phyloP scores from a whole-genome alignment of 2,113 vertebrate genomes.

The Oncorhynchus clarkii region DNA sequence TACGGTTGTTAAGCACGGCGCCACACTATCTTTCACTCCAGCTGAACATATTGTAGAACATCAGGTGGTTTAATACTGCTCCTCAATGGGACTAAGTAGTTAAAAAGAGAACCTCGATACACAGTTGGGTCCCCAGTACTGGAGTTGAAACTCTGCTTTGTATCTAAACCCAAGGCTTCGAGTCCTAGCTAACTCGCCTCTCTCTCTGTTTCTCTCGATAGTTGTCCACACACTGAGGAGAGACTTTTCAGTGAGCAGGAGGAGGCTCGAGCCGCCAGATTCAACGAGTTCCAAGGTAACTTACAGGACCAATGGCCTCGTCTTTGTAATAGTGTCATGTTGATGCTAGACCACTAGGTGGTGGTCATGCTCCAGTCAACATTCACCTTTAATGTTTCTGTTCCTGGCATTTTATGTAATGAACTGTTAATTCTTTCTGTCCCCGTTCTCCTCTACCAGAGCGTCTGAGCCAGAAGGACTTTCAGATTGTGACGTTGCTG shows the following conservation, averaged over 20 bases:
- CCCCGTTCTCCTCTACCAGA: constrained; percentile 65
- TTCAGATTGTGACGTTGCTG: constrained; percentile 79
- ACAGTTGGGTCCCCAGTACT: too few relatives aligned
- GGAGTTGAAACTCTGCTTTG: too few relatives aligned
- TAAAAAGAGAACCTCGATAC: too few relatives aligned
- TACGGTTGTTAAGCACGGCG: too few relatives aligned
- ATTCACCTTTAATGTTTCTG: not conserved
- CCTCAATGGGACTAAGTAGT: too few relatives aligned
- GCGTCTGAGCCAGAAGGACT: constrained; percentile 80
- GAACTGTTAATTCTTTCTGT: not conserved
- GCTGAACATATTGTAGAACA: too few relatives aligned
- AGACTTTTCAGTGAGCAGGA: constrained; percentile 80
- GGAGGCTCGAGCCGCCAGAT: constrained; percentile 69
- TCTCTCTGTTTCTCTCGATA: constrained; percentile 42
- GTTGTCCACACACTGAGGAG: constrained; percentile 87
- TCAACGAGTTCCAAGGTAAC: constrained; percentile 89
- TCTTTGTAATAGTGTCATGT: not conserved
- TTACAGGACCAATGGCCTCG: not conserved
- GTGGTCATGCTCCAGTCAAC: constrained; percentile 9
- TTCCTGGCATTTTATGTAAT: not conserved
- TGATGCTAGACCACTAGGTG: constrained; percentile 42
- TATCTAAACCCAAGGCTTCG: too few relatives aligned
- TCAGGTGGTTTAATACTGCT: too few relatives aligned
- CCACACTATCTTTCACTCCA: too few relatives aligned
- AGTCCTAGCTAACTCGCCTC: too few relatives aligned